phyloP scores from a whole-genome alignment of 2,888 invertebrate genomes.

The Drosophila tanythrix region DNA sequence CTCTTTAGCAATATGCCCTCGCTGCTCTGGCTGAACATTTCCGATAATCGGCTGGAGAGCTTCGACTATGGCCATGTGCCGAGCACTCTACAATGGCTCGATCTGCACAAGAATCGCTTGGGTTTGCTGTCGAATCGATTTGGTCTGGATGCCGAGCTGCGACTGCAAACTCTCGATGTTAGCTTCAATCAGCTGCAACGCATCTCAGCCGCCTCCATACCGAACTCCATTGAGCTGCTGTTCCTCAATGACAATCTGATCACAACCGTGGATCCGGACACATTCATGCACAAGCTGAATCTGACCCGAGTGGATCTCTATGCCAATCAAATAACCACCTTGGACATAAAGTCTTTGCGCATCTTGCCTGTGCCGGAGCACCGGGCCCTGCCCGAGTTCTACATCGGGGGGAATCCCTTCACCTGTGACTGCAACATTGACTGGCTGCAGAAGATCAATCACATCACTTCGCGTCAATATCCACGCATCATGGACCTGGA shows the following conservation, averaged over 20 bases:
- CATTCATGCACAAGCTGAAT: conserved; percentile 95
- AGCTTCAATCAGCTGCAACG: conserved; percentile 94
- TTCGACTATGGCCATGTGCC: conserved; percentile 96
- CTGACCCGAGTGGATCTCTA: conserved; percentile 95
- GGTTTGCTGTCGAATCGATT: conserved; percentile 91
- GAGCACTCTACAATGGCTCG: conserved; percentile 93
- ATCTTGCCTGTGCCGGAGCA: conserved; percentile 91
- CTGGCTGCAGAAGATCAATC: conserved; percentile 96
- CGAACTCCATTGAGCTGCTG: conserved; percentile 93
- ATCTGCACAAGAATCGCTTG: conserved; percentile 94
- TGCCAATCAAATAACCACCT: conserved; percentile 95
- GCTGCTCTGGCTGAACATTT: conserved; percentile 95
- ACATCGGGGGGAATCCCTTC: conserved; percentile 97
- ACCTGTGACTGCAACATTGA: conserved; percentile 98
- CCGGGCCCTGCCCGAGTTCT: conserved; percentile 93
- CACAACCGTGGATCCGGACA: conserved; percentile 93
- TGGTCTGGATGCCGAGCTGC: conserved; percentile 88
- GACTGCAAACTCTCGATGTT: conserved; percentile 93
- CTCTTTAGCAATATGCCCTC: conserved; percentile 93
- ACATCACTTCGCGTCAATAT: conserved; percentile 93
- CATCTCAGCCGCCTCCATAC: conserved; percentile 91
- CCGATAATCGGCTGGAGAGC: conserved; percentile 94
- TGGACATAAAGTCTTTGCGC: conserved; percentile 95
- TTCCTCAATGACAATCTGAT: conserved; percentile 96
- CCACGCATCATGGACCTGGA: conserved; percentile 96